Base-by-base conservation (phyloP, 2,113 vertebrate genomes). In the Psilopsiagon aurifrons region DNA sequence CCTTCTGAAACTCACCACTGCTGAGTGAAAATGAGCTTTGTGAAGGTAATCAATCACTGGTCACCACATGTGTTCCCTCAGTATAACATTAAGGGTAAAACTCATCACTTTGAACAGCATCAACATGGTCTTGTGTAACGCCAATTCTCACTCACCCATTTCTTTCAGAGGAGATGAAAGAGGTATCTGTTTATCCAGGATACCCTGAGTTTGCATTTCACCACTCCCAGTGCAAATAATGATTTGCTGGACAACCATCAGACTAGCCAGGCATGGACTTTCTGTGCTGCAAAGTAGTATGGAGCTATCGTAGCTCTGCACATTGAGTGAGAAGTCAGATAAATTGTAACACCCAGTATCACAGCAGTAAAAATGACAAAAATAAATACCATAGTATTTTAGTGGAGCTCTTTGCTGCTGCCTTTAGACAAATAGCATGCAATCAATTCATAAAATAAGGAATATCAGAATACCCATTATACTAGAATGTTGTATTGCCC, bases 21-120 rank as follows among this genome's bases (percentile, higher is more conserved):
- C 95, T 89, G 81, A 70, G 95, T 51, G 94, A 94, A 96, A 95
- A 93, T 96, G 83, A 95, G 94, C 89, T 95, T 95, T 95, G 81
- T 94, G 96, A 94, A 94, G 93, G 90, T 91, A 93, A 96, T 95
- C 88, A 95, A 82, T 95, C 91, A 46, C 78, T 84, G 91, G 88
- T 87, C 92, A 94, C 92, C 94, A 79, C 92, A 73, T 91, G 94
- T 79, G 83, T 59, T 96, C 83, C 94, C 81, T 97, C 74, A 3
- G 33, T 92, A 79, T 94, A 94, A 87, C 81, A 92, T 86, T 89
- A 92, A 96, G 94, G 67, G 86, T 96, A 86, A 89, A 95, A 94
- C 86, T 89, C 90, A 86, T 77, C 92, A 60, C 91, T 95, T 92
- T 94, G 91, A 96, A 95, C 88, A 93, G 83, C 86, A 76, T 92